Evolutionary conservation across 1,140 invertebrate genomes (phyloP), one percentile per base, ranked within the genome.

Genomic region (Aphelenchoides besseyi): DNA sequence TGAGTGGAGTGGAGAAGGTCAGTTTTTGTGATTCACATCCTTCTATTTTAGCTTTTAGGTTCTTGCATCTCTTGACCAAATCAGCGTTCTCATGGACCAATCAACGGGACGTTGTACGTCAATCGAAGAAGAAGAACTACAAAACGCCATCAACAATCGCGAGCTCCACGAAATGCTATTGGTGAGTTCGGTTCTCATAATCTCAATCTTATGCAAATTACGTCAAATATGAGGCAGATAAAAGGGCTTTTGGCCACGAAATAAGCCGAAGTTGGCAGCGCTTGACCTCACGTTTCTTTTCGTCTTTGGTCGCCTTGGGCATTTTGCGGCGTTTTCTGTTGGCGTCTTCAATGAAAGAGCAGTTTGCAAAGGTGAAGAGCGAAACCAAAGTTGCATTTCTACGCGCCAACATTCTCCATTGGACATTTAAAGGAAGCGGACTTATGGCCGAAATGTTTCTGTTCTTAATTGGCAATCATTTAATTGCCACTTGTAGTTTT

Each of bases 1-100:
- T 80, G 72, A 30, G 18, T 36, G 76, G 76, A 12, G 73, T 81
- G 16, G 70, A 79, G 57, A 73, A 36, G 67, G 79, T 79, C 18
- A 54, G 74, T n/a, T 2, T n/a, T 41, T 41, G n/a, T n/a, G n/a
- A 33, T 5, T 33, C 5, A 59, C 5, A 59, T 5, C 5, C 5
- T 59, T 48, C 41, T 48, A 48, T 48, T 48, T 23, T 59, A 59
- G 12, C 55, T 59, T 59, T 5, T 32, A 80, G 78, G 55, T 78
- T 29, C 75, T 80, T 18, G 28, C 68, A 33, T 76, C 75, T 26
- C 57, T 79, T 28, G 79, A 82, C 67, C 59, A 81, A 64, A 71
- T 81, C 30, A 62, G 33, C 16, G 68, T 71, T 18, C 55, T 81
- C 9, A 64, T 53, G 0, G 77, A 81, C 36, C 37, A 33, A 33